Base-by-base conservation (phyloP, 2,888 invertebrate species). In the Resseliella maxima region DNA sequence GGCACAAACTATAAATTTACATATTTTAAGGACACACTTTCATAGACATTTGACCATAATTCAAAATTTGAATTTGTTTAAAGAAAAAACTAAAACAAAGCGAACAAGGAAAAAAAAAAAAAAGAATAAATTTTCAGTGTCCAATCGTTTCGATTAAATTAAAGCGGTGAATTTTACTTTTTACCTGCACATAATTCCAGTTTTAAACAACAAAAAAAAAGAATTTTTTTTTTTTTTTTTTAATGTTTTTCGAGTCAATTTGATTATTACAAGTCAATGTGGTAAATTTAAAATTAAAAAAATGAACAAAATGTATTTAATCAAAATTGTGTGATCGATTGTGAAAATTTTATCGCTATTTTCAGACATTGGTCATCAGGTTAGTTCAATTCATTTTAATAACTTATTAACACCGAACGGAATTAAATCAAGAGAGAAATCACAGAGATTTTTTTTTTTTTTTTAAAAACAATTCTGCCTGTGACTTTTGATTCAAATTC, bases 361-460 rank as follows among this genome's bases (percentile, higher is more conserved):
- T 27, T 12, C n/a, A n/a, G n/a, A n/a, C n/a, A 2, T n/a, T 18
- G 59, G 46, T 18, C 5, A 5, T 59, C 59, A 59, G 59, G 59
- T 59, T 59, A 59, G 59, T 59, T n/a, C 27, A 27, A 24, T 59
- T 24, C 8, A 59, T 59, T 59, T 59, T 59, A 59, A 59, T 59
- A 24, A n/a, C 6, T n/a, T 59, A 24, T 2, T 59, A 24, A 24
- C 8, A 12, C n/a, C n/a, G 21, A 50, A 15, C 21, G n/a, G 18
- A 50, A 50, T 50, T 50, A 21, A 41, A 41, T 41, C 6, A 12
- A 41, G 41, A 41, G 5, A 41, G 41, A 41, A 41, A 12, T 41
- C 41, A 41, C 41, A 41, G 5, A 41, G 41, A 41, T 41, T 41
- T 12, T 41, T 12, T 8, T 5, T 12, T 8, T 5, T 12, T 5